Evolutionary conservation across 2,113 vertebrate genomes (phyloP).

Genomic region (Murina feae): DNA sequence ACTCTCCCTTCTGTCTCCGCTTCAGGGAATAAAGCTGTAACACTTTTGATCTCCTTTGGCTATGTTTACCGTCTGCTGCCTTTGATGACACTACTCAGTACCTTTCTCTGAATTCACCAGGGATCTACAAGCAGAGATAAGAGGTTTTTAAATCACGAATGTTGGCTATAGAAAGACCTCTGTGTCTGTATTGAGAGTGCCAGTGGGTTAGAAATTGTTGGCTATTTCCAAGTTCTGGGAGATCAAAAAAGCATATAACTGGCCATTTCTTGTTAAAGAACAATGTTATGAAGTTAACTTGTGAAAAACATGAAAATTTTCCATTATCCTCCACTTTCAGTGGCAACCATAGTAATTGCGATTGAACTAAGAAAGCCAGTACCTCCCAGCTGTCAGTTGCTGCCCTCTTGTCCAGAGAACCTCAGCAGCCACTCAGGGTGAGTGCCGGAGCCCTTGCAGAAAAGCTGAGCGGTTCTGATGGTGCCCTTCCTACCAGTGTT

Average conservation of each 20-base stretch:
- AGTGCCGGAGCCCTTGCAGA: background rate
- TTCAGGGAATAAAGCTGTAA: background rate
- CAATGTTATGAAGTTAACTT: background rate
- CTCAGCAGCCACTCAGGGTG: background rate
- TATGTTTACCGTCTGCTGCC: background rate
- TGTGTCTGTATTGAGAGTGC: background rate
- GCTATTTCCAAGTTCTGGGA: background rate
- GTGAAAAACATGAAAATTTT: background rate
- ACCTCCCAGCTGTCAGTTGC: background rate
- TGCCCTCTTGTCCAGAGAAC: background rate
- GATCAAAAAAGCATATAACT: background rate
- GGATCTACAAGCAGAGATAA: background rate
- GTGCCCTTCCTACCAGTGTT: background rate
- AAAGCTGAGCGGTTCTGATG: background rate
- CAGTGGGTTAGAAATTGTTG: background rate
- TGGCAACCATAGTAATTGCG: background rate
- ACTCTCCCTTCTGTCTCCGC: background rate
- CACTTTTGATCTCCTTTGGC: background rate
- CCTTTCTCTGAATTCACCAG: background rate
- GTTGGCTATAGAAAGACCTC: conserved; percentile 14
- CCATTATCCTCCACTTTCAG: background rate
- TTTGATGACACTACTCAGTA: background rate
- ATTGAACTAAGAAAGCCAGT: background rate
- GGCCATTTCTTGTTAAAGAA: background rate
- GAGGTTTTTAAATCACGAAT: conserved; percentile 6